These are phyloP conservation scores for Stegana nigrithorax DNA, from an alignment of 2,888 invertebrate species.

Conservation along the genomic window DNA sequence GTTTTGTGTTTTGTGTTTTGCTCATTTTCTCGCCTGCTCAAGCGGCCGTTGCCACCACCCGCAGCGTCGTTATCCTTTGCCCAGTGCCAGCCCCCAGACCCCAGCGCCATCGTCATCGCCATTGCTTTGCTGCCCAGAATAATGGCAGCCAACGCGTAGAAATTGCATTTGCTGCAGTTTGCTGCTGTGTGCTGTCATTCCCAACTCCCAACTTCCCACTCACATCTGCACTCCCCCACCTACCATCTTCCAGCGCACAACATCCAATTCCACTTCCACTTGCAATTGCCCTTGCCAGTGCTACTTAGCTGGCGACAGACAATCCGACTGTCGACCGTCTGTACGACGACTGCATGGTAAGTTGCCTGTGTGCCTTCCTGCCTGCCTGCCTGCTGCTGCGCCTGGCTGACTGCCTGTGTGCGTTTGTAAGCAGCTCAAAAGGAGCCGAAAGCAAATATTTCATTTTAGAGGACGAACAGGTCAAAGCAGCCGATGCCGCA, in stretches of 20 bases:
- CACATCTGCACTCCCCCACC: no score
- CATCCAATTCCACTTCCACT: no score
- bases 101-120: not conserved
- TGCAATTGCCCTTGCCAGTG: no score
- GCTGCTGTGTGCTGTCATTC: slow-evolving; percentile 10
- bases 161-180: slow-evolving; percentile 45
- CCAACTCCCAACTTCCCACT: slow-evolving; percentile 1
- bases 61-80: not conserved
- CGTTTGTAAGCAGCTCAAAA: slow-evolving; percentile 20
- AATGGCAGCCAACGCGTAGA: slow-evolving; percentile 41
- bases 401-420: no score
- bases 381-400: not conserved
- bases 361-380: not conserved
- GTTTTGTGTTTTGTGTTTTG: slow-evolving; percentile 3
- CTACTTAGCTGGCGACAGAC: no score
- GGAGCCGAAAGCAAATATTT: slow-evolving; percentile 58
- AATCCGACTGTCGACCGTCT: no score
- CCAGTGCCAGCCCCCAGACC: not conserved
- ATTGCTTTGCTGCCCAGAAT: slow-evolving; percentile 26
- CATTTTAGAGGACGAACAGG: slow-evolving; percentile 67
- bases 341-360: no score
- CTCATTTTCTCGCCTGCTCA: slow-evolving; percentile 19
- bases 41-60: not conserved
- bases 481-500: slow-evolving; percentile 43
- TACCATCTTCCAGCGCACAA: no score